Evolutionary conservation across 2,797 vertebrate genomes (phyloP).

Genomic region (Caiman crocodilus): DNA sequence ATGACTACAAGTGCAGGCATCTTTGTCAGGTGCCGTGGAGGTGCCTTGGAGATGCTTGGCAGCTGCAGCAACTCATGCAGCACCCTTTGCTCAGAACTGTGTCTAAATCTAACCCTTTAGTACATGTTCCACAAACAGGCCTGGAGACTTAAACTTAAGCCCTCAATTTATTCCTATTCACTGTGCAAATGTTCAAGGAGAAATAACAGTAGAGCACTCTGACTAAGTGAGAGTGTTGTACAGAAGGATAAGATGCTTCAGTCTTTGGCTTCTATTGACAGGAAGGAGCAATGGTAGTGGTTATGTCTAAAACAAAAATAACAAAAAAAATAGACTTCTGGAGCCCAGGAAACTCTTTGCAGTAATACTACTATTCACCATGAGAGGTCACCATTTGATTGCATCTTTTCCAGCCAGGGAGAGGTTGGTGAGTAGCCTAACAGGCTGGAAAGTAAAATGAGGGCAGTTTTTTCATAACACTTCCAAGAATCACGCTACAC

Average conservation of each 20-base stretch:
- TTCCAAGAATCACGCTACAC: neutral
- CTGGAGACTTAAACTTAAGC: neutral
- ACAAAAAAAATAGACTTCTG: too few relatives aligned
- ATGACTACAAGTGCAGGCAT: too few relatives aligned
- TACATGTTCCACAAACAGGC: rapidly evolving
- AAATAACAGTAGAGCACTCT: neutral
- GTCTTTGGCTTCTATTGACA: neutral
- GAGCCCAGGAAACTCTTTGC: neutral
- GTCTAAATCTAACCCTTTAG: neutral
- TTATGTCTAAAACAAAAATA: neutral
- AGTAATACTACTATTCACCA: neutral
- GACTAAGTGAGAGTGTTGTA: too few relatives aligned
- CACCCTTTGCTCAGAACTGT: neutral
- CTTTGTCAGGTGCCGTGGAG: too few relatives aligned
- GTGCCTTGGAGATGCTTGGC: too few relatives aligned
- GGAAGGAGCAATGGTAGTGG: neutral
- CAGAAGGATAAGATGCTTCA: neutral
- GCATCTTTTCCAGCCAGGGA: neutral
- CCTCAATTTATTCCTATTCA: neutral
- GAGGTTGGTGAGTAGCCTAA: neutral
- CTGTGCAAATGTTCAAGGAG: neutral
- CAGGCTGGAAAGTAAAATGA: neutral
- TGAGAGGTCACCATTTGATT: slow-evolving; percentile 52
- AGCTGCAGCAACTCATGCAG: too few relatives aligned
- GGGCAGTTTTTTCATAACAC: rapidly evolving